Conservation (phyloP, 2,113 vertebrate species). For the Cyphomyrus plagiostoma region DNA sequence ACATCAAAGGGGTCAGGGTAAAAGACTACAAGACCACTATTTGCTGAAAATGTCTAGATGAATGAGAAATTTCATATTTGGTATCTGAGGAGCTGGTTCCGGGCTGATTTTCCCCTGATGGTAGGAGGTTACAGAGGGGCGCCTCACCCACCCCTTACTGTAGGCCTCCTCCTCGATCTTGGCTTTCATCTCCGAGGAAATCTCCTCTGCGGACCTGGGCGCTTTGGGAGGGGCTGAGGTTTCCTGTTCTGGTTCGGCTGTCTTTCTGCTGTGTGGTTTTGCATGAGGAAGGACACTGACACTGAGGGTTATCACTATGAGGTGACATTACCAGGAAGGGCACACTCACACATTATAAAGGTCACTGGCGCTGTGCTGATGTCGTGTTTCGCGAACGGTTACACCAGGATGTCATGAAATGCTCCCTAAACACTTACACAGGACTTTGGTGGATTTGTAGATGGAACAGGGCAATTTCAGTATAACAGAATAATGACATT, state of each 20-base stretch:
- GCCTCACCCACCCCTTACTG: constrained; percentile 89
- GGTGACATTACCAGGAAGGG: constrained; percentile 24
- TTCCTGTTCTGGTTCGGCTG: constrained; percentile 67
- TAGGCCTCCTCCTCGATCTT: constrained; percentile 87
- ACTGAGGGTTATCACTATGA: constrained; percentile 23
- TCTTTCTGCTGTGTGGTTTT: constrained; percentile 76
- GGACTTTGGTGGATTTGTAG: not conserved
- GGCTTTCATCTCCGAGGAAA: constrained; percentile 74
- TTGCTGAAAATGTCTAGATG: not conserved
- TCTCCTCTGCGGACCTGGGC: constrained; percentile 65
- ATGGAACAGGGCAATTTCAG: not conserved
- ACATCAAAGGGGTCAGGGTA: too few relatives aligned
- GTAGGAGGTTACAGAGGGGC: not conserved
- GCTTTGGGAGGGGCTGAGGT: constrained; percentile 47
- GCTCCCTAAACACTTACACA: not conserved
- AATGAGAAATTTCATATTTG: not conserved
- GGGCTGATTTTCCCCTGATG: not conserved
- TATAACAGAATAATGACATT: not conserved
- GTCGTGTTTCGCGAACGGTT: not conserved
- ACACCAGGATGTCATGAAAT: not conserved
- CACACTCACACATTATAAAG: not conserved
- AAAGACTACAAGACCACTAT: not conserved
- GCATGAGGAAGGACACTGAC: constrained; percentile 54
- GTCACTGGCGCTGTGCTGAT: not conserved
- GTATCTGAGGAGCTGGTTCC: not conserved